Base-by-base conservation (phyloP, 2,113 vertebrate genomes). In the Oceanodroma tethys region DNA sequence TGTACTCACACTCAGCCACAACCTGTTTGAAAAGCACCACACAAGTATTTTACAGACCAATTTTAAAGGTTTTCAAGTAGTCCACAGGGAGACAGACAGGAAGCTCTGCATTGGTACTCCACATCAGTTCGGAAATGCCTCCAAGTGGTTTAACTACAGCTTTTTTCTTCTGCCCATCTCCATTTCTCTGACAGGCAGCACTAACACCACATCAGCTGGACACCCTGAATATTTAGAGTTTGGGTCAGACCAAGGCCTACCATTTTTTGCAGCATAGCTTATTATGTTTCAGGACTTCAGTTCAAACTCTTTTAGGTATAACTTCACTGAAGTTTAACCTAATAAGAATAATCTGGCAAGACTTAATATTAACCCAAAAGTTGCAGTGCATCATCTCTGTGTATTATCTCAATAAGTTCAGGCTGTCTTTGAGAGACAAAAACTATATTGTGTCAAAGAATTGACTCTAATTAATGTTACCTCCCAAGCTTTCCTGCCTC, bases 401-500 rank as follows among this genome's bases (percentile, higher is more conserved):
- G 2, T 36, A 29, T 13, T 36, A 45, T 11, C 8, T 47, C 34
- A 29, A 2, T 3, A 27, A 16, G 17, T 16, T 34, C 26, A 52
- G 32, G 19, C 11, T 19, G 21, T 16, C 17, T 27, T 32, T 13
- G 2, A 16, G 8, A 15, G 3, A 68, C 5, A 10, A 42, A 8
- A 11, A 14, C 27, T 25, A 1, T 12, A 2, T 11, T 32, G 9
- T 48, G 34, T 19, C 27, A 8, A 23, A 58, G 10, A 66, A 43
- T 1, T 13, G 2, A 16, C 36, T 32, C n/a, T 21, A 16, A 43
- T 5, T n/a, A n/a, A 2, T 2, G 6, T 42, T 43, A 42, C 17
- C 38, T 52, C 22, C 10, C 29, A 65, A 52, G 29, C 9, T 50
- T 26, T 12, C 16, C 45, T 52, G 36, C 16, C 29, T 50, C 36